Evolutionary conservation across 2,797 vertebrate species (phyloP).

Genomic region (Schizopygopsis pylzovi): DNA sequence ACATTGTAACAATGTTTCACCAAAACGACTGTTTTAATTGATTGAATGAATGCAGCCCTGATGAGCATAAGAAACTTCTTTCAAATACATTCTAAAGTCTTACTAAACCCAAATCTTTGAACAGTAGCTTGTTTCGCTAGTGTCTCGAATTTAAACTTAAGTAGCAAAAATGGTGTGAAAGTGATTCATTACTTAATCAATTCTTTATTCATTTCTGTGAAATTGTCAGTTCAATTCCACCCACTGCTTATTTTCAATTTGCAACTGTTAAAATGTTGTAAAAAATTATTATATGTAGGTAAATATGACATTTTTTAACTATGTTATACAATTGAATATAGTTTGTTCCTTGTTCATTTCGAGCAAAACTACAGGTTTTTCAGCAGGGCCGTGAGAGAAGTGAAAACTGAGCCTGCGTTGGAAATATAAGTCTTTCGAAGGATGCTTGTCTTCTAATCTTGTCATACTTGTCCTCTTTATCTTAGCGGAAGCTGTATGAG

Average conservation of each 20-base stretch:
- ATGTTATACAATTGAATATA: too few relatives aligned
- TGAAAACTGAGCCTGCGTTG: neutral
- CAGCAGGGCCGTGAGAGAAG: neutral
- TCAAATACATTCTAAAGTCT: neutral
- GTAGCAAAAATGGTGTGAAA: neutral
- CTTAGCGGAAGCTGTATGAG: slow-evolving; percentile 77
- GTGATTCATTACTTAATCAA: neutral
- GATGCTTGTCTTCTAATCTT: slow-evolving; percentile 4
- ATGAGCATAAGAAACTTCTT: neutral
- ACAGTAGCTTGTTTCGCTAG: neutral
- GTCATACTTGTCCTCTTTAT: slow-evolving; percentile 28
- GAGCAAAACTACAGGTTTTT: neutral
- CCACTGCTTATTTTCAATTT: too few relatives aligned
- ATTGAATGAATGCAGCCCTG: neutral
- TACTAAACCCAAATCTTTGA: neutral
- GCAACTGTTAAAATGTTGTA: too few relatives aligned
- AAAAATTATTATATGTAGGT: too few relatives aligned
- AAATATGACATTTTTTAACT: too few relatives aligned
- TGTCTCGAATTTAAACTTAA: neutral
- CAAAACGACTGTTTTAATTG: neutral
- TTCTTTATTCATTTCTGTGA: too few relatives aligned
- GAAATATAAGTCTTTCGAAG: neutral
- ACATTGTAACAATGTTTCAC: neutral
- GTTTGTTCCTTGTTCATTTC: too few relatives aligned
- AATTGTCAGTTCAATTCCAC: too few relatives aligned